Evolutionary conservation across 2,113 vertebrate species (phyloP).

Genomic region (Passer montanus): DNA sequence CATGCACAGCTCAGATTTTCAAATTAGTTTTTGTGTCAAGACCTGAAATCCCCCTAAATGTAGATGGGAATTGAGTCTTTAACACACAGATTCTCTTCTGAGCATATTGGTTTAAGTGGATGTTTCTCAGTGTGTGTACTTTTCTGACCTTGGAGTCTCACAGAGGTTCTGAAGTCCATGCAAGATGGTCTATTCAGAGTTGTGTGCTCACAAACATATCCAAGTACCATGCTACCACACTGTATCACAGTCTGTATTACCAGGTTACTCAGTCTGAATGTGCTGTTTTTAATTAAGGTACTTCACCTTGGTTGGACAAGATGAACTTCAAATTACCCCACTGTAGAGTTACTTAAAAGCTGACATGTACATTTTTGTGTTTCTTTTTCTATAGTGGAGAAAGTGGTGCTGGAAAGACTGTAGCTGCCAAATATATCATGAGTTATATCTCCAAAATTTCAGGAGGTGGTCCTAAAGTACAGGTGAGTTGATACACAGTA

Average conservation of each 20-base stretch:
- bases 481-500: conserved; percentile 75
- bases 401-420: conserved; percentile 96
- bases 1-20: background rate
- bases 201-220: background rate
- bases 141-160: background rate
- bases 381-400: conserved; percentile 81
- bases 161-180: background rate
- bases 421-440: conserved; percentile 98
- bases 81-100: background rate
- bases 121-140: background rate
- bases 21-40: background rate
- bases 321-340: background rate
- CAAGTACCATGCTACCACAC: background rate
- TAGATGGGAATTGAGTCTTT: background rate
- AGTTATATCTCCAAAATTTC: conserved; percentile 94
- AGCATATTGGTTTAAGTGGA: background rate
- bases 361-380: background rate
- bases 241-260: background rate
- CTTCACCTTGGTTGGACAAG: background rate
- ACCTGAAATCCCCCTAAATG: background rate
- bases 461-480: conserved; percentile 92
- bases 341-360: background rate
- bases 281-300: background rate
- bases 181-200: background rate
- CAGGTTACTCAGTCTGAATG: background rate